Evolutionary conservation across 2,888 invertebrate species (phyloP), one percentile per base, ranked within the genome.

Genomic region (Euspilapteryx auroguttella): DNA sequence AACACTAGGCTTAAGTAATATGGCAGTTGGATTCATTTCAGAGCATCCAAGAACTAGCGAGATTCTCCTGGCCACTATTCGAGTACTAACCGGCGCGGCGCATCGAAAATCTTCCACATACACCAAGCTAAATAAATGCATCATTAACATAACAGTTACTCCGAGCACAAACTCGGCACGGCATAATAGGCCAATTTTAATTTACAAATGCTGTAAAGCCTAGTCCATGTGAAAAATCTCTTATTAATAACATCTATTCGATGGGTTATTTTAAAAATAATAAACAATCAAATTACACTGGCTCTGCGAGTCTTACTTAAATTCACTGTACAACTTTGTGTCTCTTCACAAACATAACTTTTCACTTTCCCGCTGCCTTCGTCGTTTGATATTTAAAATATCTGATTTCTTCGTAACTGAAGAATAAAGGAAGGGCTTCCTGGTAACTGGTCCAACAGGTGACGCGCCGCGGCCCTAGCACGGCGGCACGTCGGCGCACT

Each of bases 401-500:
- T n/a, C n/a, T n/a, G n/a, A n/a, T n/a, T n/a, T n/a, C n/a, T n/a
- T n/a, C n/a, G n/a, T n/a, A n/a, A n/a, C n/a, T n/a, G n/a, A n/a
- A n/a, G n/a, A n/a, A n/a, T n/a, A n/a, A n/a, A n/a, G n/a, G n/a
- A n/a, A 20, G 21, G 21, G n/a, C n/a, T 20, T 2, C 21, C n/a
- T 20, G 29, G 29, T 29, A 29, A 29, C 29, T 29, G 24, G 15
- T 29, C 24, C 29, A n/a, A n/a, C n/a, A n/a, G n/a, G n/a, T n/a
- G n/a, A n/a, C n/a, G n/a, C n/a, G n/a, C 10, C 27, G 5, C 3
- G 5, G 22, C 14, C 36, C 47, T 64, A 73, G 45, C 75, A 73
- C 13, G 73, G 57, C 14, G 68, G 71, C 14, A 68, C 52, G 37
- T 71, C 63, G 10, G 76, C 76, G 53, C 91, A 91, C 20, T 78